Evolutionary conservation across 1,140 invertebrate species (phyloP).

Genomic region (Amphibalanus amphitrite): DNA sequence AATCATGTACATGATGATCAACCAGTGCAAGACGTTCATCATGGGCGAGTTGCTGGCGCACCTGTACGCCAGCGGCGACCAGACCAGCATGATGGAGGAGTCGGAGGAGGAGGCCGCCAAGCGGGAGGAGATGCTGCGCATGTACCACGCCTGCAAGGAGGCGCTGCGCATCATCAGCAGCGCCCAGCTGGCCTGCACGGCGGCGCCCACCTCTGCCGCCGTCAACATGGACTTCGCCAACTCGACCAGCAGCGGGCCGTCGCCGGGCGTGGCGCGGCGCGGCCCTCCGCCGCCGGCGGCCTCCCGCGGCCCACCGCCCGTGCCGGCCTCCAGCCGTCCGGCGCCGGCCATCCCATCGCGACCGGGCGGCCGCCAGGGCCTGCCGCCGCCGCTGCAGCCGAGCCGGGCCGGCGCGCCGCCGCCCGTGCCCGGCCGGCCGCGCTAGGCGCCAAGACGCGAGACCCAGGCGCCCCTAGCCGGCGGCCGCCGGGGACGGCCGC

Average conservation of each 20-base stretch:
- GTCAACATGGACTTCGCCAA: neutral
- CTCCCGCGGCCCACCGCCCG: neutral
- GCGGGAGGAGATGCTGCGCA: slow-evolving; percentile 92
- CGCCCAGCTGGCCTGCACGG: slow-evolving; percentile 65
- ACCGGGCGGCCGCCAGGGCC: slow-evolving; percentile 1
- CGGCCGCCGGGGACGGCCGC: no score
- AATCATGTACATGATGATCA: slow-evolving; percentile 97
- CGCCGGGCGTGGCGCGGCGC: neutral
- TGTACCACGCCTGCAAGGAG: slow-evolving; percentile 99
- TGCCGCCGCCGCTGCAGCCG: neutral
- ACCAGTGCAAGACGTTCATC: slow-evolving; percentile 95
- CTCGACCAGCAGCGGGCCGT: neutral
- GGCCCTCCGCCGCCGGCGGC: neutral
- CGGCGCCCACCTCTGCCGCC: slow-evolving; percentile 1
- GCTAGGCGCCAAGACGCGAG: neutral
- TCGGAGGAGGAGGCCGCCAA: slow-evolving; percentile 89
- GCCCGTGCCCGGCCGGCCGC: slow-evolving; percentile 3
- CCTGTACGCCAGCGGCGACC: slow-evolving; percentile 91
- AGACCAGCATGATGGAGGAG: slow-evolving; percentile 97
- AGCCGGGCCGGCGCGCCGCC: neutral
- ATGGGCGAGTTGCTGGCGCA: slow-evolving; percentile 89
- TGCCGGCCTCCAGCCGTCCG: slow-evolving; percentile 1
- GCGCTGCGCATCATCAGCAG: slow-evolving; percentile 92
- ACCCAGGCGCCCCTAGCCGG: no score
- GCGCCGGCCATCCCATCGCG: neutral